These are phyloP conservation scores for Spea multiplicata DNA, from an alignment of 2,113 vertebrate species.

Conservation along the genomic window DNA sequence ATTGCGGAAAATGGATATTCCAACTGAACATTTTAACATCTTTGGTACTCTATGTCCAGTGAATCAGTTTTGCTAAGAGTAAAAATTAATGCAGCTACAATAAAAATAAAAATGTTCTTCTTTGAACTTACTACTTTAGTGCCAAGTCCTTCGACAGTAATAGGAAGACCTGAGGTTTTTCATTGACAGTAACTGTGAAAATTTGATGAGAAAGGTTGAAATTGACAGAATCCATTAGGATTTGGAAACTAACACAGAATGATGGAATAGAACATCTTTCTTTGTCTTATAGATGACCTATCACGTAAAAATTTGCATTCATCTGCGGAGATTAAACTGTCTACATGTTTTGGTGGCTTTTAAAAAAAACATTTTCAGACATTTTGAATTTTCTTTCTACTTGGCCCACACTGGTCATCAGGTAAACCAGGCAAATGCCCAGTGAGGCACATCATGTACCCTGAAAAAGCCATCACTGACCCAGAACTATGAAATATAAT, in stretches of 20 bases:
- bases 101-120: conserved; percentile 26
- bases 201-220: conserved; percentile 7
- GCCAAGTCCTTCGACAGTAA: conserved; percentile 27
- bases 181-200: conserved; percentile 13
- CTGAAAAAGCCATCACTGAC: no score
- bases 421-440: no score
- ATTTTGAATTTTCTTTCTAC: no score
- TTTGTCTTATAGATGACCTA: neutral
- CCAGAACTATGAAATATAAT: no score
- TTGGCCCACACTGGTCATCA: no score
- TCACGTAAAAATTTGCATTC: no score
- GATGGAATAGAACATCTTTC: neutral
- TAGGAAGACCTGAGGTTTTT: conserved; percentile 27
- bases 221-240: conserved; percentile 16
- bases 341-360: no score
- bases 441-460: no score
- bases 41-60: conserved; percentile 22
- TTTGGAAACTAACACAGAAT: neutral
- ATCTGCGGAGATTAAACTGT: no score
- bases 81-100: conserved; percentile 36
- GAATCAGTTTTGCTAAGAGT: conserved; percentile 20
- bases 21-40: conserved; percentile 1
- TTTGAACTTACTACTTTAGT: conserved; percentile 5
- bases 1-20: neutral
- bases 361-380: no score